phyloP scores from a whole-genome alignment of 2,888 invertebrate species.

The Molanna angustata region DNA sequence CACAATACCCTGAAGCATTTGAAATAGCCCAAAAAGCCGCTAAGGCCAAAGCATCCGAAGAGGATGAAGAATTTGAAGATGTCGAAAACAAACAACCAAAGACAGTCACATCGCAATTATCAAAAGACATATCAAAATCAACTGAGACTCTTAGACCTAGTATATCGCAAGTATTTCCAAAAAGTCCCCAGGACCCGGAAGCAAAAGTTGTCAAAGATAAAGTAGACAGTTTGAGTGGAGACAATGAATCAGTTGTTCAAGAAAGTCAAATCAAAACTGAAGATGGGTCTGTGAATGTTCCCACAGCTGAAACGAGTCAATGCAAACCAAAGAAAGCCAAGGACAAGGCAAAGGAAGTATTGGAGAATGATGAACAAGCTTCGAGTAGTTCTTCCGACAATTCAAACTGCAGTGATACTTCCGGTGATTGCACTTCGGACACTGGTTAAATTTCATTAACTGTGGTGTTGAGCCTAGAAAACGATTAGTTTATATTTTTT shows the following conservation, averaged over 20 bases:
- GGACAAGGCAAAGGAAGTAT: constrained; percentile 28
- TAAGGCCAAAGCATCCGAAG: constrained; percentile 44
- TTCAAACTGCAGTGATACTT: constrained; percentile 60
- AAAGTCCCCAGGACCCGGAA: constrained; percentile 18
- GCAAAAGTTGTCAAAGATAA: constrained; percentile 12
- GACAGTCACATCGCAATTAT: constrained; percentile 44
- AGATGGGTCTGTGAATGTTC: background rate
- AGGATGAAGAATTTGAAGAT: constrained; percentile 41
- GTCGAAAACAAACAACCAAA: background rate
- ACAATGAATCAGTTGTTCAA: constrained; percentile 21
- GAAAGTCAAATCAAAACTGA: background rate
- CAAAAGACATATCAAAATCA: constrained; percentile 31
- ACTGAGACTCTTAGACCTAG: constrained; percentile 50
- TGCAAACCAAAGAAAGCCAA: background rate
- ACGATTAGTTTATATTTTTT: too few species aligned
- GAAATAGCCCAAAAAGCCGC: constrained; percentile 57
- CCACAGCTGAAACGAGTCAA: background rate
- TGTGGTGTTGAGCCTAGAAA: too few species aligned
- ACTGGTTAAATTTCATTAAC: constrained; percentile 44
- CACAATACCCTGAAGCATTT: constrained; percentile 67
- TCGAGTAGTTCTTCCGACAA: constrained; percentile 59
- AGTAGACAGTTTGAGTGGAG: constrained; percentile 30
- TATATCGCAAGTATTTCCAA: constrained; percentile 22
- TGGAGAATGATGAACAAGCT: constrained; percentile 30
- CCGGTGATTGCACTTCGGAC: constrained; percentile 64